phyloP scores from a whole-genome alignment of 2,888 invertebrate species.

The Carpatolechia fugitivella region DNA sequence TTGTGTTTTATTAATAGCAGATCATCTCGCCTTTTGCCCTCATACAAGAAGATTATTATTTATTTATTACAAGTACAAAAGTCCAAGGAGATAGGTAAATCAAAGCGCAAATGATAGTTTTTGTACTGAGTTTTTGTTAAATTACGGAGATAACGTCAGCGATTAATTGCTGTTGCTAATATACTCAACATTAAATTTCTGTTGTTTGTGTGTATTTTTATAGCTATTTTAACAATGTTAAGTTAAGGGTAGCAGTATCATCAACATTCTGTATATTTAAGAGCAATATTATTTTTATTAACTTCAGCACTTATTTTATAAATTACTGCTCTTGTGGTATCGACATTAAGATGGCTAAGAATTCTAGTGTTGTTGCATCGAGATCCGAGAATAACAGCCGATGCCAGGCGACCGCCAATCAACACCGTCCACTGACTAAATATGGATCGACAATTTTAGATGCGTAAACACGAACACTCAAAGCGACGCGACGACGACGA shows the following conservation, averaged over 20 bases:
- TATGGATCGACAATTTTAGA: constrained; percentile 17
- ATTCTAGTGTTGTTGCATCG: constrained; percentile 7
- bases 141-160: not conserved
- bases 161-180: not conserved
- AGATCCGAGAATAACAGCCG: constrained; percentile 13
- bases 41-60: not conserved
- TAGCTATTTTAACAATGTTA: too few relatives aligned
- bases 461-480: constrained; percentile 9
- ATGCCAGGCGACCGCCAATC: constrained; percentile 15
- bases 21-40: not conserved
- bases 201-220: too few relatives aligned
- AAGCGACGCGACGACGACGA: not conserved
- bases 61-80: not conserved
- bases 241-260: too few relatives aligned
- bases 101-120: not conserved
- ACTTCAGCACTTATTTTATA: too few relatives aligned
- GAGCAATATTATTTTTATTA: too few relatives aligned
- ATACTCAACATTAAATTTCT: not conserved
- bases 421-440: constrained; percentile 14
- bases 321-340: not conserved
- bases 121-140: not conserved
- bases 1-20: not conserved
- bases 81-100: not conserved
- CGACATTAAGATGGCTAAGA: not conserved
- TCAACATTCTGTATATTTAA: too few relatives aligned